Conservation (phyloP, 2,888 invertebrate genomes). For the Leptinotarsa juncta region DNA sequence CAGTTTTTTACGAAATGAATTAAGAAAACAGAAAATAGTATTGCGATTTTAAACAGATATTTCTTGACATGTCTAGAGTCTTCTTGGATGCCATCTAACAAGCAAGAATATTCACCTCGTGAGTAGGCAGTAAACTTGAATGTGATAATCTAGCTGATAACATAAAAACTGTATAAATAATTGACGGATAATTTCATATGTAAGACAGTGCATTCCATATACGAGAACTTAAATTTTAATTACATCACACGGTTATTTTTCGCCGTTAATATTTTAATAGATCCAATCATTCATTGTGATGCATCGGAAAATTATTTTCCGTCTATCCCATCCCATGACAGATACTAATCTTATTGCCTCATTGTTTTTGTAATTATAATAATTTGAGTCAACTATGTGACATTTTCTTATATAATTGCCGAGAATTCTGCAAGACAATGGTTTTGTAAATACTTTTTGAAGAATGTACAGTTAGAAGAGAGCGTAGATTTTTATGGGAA, state of each 20-base stretch:
- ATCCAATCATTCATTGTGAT: not conserved
- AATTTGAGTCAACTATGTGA: slow-evolving; percentile 22
- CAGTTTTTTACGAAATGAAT: too few species aligned
- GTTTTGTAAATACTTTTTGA: slow-evolving; percentile 4
- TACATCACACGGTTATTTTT: slow-evolving; percentile 11
- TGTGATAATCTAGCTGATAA: too few species aligned
- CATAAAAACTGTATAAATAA: too few species aligned
- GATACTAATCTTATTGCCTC: slow-evolving; percentile 19
- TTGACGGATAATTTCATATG: too few species aligned
- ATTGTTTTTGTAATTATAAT: slow-evolving; percentile 16
- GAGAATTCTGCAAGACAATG: slow-evolving; percentile 5
- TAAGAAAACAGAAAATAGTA: too few species aligned
- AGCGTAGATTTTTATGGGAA: not conserved
- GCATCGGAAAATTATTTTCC: slow-evolving; percentile 9
- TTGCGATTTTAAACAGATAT: too few species aligned
- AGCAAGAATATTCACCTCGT: too few species aligned
- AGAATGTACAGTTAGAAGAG: not conserved
- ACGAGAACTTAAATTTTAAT: not conserved
- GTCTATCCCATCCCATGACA: slow-evolving; percentile 15
- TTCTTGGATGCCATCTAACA: too few species aligned
- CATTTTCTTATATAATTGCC: slow-evolving; percentile 10
- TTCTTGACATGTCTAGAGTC: too few species aligned
- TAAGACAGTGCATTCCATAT: not conserved
- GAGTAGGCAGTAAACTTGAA: too few species aligned
- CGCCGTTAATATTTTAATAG: slow-evolving; percentile 10